Evolutionary conservation across 2,888 invertebrate species (phyloP).

Genomic region (Dilophus febrilis): DNA sequence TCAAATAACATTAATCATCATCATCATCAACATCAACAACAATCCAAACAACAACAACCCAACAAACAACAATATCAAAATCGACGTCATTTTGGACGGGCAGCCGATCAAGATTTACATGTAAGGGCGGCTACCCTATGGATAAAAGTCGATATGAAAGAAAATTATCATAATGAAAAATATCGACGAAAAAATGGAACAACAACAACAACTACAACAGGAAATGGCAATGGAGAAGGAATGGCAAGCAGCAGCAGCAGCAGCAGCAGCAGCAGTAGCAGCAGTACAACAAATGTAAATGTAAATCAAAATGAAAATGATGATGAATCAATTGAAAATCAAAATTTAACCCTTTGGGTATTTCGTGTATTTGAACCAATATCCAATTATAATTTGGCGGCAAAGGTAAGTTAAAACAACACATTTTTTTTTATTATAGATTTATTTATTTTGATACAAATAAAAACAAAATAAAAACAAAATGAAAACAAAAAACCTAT

Average conservation of each 20-base stretch:
- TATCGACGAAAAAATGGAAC: not conserved
- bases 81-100: too few species aligned
- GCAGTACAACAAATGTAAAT: too few species aligned
- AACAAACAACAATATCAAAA: conserved; percentile 13
- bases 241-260: too few species aligned
- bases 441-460: conserved; percentile 5
- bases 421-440: conserved; percentile 1
- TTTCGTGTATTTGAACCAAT: conserved; percentile 43
- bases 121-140: conserved; percentile 68
- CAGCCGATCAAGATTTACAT: conserved; percentile 40
- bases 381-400: conserved; percentile 40
- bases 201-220: conserved; percentile 20
- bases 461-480: not conserved
- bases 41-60: not conserved
- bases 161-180: too few species aligned
- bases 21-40: not conserved
- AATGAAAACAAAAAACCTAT: not conserved
- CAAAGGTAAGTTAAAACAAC: conserved; percentile 40
- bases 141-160: conserved; percentile 33
- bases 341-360: conserved; percentile 48
- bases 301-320: too few species aligned
- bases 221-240: conserved; percentile 18
- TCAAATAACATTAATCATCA: too few species aligned
- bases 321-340: too few species aligned
- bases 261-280: conserved; percentile 19